Evolutionary conservation across 2,797 vertebrate genomes (phyloP).

Genomic region (Peromyscus aztecus): DNA sequence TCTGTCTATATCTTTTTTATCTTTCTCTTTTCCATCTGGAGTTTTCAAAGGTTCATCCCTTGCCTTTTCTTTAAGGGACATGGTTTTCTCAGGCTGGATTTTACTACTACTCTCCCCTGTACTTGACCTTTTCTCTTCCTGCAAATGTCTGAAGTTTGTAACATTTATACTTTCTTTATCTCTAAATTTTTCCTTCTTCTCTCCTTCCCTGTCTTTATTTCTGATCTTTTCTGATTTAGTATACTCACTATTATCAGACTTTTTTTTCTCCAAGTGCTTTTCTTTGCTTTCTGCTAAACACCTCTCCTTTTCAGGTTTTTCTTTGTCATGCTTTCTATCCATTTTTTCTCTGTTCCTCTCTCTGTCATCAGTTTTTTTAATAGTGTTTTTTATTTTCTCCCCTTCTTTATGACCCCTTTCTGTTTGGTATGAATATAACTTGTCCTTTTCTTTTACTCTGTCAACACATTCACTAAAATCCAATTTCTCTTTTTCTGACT

Average conservation of each 20-base stretch:
- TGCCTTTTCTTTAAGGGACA: slow-evolving; percentile 91
- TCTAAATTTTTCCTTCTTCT: slow-evolving; percentile 95
- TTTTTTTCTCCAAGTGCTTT: slow-evolving; percentile 92
- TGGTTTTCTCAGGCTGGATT: slow-evolving; percentile 89
- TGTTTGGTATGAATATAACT: slow-evolving; percentile 87
- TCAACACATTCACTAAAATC: slow-evolving; percentile 92
- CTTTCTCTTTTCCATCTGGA: slow-evolving; percentile 93
- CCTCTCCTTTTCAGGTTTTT: slow-evolving; percentile 93
- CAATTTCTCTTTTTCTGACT: slow-evolving; percentile 91
- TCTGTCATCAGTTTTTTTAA: slow-evolving; percentile 94
- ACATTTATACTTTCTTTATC: slow-evolving; percentile 89
- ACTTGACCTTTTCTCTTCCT: slow-evolving; percentile 94
- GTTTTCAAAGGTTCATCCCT: slow-evolving; percentile 95
- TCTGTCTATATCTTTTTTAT: slow-evolving; percentile 92
- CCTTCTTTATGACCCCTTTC: slow-evolving; percentile 95
- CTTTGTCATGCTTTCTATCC: slow-evolving; percentile 95
- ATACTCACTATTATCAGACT: slow-evolving; percentile 93
- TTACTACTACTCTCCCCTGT: slow-evolving; percentile 89
- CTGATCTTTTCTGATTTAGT: slow-evolving; percentile 93
- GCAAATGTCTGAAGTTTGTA: slow-evolving; percentile 91
- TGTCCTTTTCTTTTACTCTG: slow-evolving; percentile 93
- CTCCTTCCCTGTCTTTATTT: slow-evolving; percentile 92
- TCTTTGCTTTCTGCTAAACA: slow-evolving; percentile 92
- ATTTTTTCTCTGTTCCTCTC: slow-evolving; percentile 95
- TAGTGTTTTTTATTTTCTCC: slow-evolving; percentile 92